Conservation (phyloP, 2,797 vertebrate genomes). For the Ciconia nigra region DNA sequence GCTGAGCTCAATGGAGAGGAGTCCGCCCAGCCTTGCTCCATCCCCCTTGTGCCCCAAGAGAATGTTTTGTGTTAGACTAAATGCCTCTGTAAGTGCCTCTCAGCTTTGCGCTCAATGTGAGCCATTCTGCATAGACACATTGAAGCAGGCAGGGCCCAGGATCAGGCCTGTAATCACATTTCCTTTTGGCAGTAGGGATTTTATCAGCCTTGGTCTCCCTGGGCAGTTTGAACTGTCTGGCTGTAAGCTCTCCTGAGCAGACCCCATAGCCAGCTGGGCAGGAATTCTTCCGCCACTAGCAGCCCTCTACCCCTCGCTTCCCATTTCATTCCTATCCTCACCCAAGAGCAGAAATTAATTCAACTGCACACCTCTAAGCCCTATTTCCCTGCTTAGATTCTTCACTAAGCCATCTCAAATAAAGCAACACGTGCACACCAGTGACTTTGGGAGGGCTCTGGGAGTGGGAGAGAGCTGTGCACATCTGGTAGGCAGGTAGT, state of each 20-base stretch:
- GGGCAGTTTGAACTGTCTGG: not conserved
- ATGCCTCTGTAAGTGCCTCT: constrained; percentile 30
- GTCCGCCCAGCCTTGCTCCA: not conserved
- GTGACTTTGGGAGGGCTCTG: not conserved
- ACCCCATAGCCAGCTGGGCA: not conserved
- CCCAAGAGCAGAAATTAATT: not conserved
- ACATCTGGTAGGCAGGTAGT: not conserved
- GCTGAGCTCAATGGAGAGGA: not conserved
- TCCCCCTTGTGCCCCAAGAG: not conserved
- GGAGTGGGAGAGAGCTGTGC: not conserved
- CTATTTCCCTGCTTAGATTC: not conserved
- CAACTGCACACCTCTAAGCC: not conserved
- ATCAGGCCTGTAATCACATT: not conserved
- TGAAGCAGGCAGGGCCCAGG: not conserved
- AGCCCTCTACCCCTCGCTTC: not conserved
- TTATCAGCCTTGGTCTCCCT: not conserved
- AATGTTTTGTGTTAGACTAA: not conserved
- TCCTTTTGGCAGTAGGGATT: not conserved
- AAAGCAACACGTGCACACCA: not conserved
- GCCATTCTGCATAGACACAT: not conserved
- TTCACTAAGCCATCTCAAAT: not conserved
- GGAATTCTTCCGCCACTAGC: not conserved
- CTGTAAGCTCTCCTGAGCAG: not conserved
- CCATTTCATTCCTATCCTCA: not conserved
- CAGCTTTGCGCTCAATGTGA: not conserved